These are phyloP conservation scores for Oryzias sinensis DNA, from an alignment of 2,797 vertebrate genomes.

Conservation along the genomic window DNA sequence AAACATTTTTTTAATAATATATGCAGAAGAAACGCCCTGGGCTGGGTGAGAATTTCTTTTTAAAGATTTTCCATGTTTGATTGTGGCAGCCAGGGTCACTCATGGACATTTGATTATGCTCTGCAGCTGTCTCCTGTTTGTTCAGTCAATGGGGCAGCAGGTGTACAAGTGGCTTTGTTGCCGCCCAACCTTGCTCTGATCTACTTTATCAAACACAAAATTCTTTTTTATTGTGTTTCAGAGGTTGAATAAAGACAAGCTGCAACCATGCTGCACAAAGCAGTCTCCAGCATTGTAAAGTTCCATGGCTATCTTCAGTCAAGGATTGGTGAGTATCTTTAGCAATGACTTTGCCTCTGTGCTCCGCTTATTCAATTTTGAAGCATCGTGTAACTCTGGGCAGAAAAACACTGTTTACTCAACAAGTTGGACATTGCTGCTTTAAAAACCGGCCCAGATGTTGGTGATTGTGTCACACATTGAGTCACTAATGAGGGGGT, in stretches of 20 bases:
- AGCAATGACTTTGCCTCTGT: neutral
- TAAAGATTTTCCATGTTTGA: constrained; percentile 2
- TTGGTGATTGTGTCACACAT: neutral
- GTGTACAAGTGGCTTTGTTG: constrained; percentile 33
- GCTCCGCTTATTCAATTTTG: too few relatives aligned
- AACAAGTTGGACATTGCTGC: neutral
- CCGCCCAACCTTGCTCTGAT: constrained; percentile 21
- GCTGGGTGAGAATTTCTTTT: neutral
- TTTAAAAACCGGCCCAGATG: neutral
- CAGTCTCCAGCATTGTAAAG: constrained; percentile 59
- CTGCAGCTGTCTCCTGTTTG: constrained; percentile 75
- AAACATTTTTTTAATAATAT: neutral
- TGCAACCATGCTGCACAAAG: constrained; percentile 67
- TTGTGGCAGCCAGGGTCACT: constrained; percentile 10
- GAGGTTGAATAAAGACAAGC: constrained; percentile 32
- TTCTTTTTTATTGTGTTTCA: constrained; percentile 10
- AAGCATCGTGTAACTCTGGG: too few relatives aligned
- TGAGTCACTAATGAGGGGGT: neutral
- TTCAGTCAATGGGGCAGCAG: constrained; percentile 50
- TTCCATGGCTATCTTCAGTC: constrained; percentile 79
- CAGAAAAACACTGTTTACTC: neutral
- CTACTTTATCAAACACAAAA: neutral
- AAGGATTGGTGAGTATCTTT: constrained; percentile 78
- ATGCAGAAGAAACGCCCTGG: neutral
- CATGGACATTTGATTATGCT: constrained; percentile 46